A percentile compares a stretch with the other conserved stretches of the same genome.
phyloP scores from a whole-genome alignment of 2,888 invertebrate genomes.

The Cheilosia impressa region DNA sequence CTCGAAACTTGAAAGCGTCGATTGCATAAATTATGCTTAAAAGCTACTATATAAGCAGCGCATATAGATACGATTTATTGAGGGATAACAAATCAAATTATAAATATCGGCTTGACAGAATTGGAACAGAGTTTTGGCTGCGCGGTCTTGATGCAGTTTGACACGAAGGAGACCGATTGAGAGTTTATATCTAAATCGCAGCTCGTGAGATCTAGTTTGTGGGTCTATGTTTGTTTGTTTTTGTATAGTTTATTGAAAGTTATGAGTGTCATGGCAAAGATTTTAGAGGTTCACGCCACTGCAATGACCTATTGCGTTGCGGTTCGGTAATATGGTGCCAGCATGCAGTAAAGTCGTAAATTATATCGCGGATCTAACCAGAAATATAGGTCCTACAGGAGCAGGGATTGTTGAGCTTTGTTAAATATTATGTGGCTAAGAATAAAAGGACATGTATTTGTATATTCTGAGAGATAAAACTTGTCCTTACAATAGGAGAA shows the following conservation, averaged over 20 bases:
- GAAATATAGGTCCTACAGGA: slow-evolving; percentile 35
- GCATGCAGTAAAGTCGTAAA: slow-evolving; percentile 35
- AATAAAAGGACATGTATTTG: not conserved
- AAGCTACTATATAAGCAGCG: slow-evolving; percentile 49
- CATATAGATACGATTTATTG: slow-evolving; percentile 67
- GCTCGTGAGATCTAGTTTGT: slow-evolving; percentile 58
- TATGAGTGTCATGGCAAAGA: slow-evolving; percentile 73
- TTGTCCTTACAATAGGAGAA: slow-evolving; percentile 43
- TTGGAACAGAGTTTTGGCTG: slow-evolving; percentile 59
- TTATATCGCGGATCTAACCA: slow-evolving; percentile 36
- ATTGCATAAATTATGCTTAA: slow-evolving; percentile 73
- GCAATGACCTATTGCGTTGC: slow-evolving; percentile 68
- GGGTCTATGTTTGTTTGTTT: slow-evolving; percentile 44
- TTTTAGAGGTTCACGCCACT: slow-evolving; percentile 71
- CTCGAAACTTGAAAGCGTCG: slow-evolving; percentile 50
- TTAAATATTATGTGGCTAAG: not conserved
- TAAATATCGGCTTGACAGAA: slow-evolving; percentile 72
- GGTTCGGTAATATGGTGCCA: slow-evolving; percentile 21
- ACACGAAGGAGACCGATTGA: slow-evolving; percentile 40
- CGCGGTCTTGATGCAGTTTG: slow-evolving; percentile 13
- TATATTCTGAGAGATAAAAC: not conserved
- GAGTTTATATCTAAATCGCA: slow-evolving; percentile 62
- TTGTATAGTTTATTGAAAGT: slow-evolving; percentile 71
- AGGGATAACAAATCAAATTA: slow-evolving; percentile 75
- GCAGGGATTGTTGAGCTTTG: slow-evolving; percentile 16